Evolutionary conservation across 1,140 invertebrate genomes (phyloP).

Genomic region (Leptinotarsa undecemlineata): DNA sequence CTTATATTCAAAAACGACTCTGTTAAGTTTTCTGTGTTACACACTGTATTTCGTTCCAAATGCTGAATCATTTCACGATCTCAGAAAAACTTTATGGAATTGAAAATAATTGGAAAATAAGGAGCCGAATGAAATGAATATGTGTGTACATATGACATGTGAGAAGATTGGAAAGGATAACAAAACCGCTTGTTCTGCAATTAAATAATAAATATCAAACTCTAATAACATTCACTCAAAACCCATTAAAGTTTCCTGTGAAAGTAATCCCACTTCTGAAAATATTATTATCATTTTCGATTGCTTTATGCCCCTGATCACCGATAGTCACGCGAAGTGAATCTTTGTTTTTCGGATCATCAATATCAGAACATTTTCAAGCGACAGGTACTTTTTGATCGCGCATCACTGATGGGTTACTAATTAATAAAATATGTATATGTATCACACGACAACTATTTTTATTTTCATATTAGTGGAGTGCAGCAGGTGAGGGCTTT

Average conservation of each 20-base stretch:
- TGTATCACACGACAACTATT: constrained; percentile 16
- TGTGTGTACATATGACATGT: too few species aligned
- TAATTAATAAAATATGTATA: constrained; percentile 23
- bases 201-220: constrained; percentile 17
- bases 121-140: too few species aligned
- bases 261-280: constrained; percentile 26
- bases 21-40: too few species aligned
- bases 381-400: constrained; percentile 12
- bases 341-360: neutral
- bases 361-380: neutral
- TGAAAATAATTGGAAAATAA: too few species aligned
- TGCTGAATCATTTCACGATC: too few species aligned
- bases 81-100: too few species aligned
- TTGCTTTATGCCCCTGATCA: constrained; percentile 13
- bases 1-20: too few species aligned
- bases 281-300: constrained; percentile 24
- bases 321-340: constrained; percentile 9
- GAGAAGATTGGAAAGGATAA: too few species aligned
- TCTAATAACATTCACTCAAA: constrained; percentile 5
- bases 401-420: constrained; percentile 17
- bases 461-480: constrained; percentile 21
- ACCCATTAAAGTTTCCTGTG: constrained; percentile 16
- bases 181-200: neutral
- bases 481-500: constrained; percentile 4
- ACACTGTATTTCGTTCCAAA: too few species aligned